Base-by-base conservation (phyloP, 2,888 invertebrate species). In the Rhodophaea formosa region DNA sequence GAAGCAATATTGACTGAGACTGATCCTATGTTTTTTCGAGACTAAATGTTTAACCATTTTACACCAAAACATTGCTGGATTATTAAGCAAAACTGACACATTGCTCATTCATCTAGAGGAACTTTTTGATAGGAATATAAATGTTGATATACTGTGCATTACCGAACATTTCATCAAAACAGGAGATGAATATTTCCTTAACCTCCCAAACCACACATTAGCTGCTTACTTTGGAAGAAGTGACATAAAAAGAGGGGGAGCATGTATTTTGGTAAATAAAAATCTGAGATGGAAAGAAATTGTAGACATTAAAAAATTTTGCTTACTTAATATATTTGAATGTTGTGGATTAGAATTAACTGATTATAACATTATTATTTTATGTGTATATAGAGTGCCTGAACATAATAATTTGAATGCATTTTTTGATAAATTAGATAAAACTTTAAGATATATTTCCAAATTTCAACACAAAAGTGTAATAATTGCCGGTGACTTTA, bases 131-230 rank as follows among this genome's bases (percentile, higher is more conserved):
- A 51, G 47, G 8, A 17, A 47, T 6, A 53, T 15, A 47, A 17
- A 39, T 45, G 23, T 59, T 1, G 62, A 64, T 16, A 23, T 60
- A 7, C 10, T 60, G 3, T 63, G 63, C 29, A 8, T 63, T 15
- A 58, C 63, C 0, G 63, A 63, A 39, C 60, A 60, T n/a, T 60
- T 60, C 46, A 60, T 60, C 15, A 47, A 35, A 47, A 12, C 23
- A 1, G 56, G 46, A 7, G 12, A 58, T 39, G 47, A 56, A 53
- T 14, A n/a, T 6, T 49, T 47, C 17, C 23, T 58, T 12, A 42
- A 8, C 10, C 17, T 58, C 14, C 44, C 53, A 3, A 60, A 60
- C 35, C 58, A 53, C 49, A 8, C 42, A 15, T 55, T 60, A 49
- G 58, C 56, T 16, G 46, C 53, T 2, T 14, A 29, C 7, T 54